These are phyloP conservation scores for Hestina assimilis DNA, from an alignment of 1,140 invertebrate genomes.

Conservation along the genomic window DNA sequence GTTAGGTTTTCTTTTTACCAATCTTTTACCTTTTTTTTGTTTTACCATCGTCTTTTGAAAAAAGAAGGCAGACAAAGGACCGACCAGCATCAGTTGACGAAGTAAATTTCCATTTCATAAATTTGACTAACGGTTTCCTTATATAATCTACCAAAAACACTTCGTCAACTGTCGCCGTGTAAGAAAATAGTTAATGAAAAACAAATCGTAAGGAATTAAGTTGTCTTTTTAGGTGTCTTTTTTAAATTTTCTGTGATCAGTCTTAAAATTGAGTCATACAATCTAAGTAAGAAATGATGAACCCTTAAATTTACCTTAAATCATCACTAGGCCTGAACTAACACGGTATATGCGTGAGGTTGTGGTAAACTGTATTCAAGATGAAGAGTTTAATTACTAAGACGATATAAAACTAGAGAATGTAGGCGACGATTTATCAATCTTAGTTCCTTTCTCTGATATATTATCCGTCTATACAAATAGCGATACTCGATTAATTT, in stretches of 20 bases:
- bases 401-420: slow-evolving; percentile 20
- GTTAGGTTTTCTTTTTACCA: slow-evolving; percentile 37
- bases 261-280: slow-evolving; percentile 78
- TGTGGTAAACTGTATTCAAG: slow-evolving; percentile 42
- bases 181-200: slow-evolving; percentile 47
- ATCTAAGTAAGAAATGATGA: slow-evolving; percentile 75
- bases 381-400: slow-evolving; percentile 24
- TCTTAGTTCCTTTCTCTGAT: neutral
- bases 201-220: slow-evolving; percentile 58
- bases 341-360: slow-evolving; percentile 51
- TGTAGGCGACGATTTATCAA: slow-evolving; percentile 45
- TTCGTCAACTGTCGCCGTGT: slow-evolving; percentile 37
- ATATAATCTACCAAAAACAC: slow-evolving; percentile 40
- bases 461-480: neutral
- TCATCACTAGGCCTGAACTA: slow-evolving; percentile 70
- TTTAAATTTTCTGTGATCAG: slow-evolving; percentile 69
- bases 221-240: slow-evolving; percentile 50
- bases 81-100: slow-evolving; percentile 39
- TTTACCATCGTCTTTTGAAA: slow-evolving; percentile 62
- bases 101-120: slow-evolving; percentile 33
- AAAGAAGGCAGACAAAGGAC: slow-evolving; percentile 66
- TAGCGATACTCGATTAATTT: slow-evolving; percentile 36
- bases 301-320: slow-evolving; percentile 68
- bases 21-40: slow-evolving; percentile 47
- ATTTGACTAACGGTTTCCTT: slow-evolving; percentile 57